A percentile compares a stretch with the other conserved stretches of the same genome.
These are phyloP conservation scores for Gavialis gangeticus DNA, from an alignment of 2,113 vertebrate genomes.

Conservation along the genomic window DNA sequence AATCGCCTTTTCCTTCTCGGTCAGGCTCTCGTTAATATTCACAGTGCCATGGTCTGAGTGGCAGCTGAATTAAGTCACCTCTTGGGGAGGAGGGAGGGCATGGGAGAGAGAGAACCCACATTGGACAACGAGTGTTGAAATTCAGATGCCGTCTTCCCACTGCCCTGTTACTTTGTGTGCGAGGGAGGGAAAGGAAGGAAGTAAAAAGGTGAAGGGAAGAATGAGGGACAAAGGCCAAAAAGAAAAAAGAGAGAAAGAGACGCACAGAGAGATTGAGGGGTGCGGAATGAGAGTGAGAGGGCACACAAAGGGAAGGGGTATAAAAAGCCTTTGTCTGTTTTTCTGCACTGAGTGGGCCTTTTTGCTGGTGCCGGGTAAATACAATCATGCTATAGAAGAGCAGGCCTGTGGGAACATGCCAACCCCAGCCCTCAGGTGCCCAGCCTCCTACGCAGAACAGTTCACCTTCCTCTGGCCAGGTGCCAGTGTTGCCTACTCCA, in stretches of 20 bases:
- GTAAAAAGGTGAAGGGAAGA: neutral
- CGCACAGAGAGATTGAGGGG: neutral
- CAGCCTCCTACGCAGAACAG: neutral
- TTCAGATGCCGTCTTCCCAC: neutral
- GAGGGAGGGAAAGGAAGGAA: neutral
- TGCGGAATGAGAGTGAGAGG: neutral
- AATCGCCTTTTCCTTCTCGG: accelerated
- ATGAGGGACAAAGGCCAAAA: neutral
- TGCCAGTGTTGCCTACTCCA: neutral
- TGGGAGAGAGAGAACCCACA: neutral
- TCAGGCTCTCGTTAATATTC: neutral
- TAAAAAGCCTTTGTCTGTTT: slow-evolving; percentile 59
- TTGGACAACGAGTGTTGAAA: neutral
- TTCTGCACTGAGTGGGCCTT: slow-evolving; percentile 51
- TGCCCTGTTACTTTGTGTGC: neutral
- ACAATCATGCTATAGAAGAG: neutral
- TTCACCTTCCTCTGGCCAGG: neutral
- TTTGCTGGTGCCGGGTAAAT: neutral
- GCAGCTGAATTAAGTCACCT: neutral
- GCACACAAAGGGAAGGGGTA: slow-evolving; percentile 53
- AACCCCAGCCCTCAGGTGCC: neutral
- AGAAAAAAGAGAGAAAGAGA: neutral
- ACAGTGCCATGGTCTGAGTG: neutral
- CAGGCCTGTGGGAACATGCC: neutral
- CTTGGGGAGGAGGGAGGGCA: neutral